These are phyloP conservation scores for Indicator maculatus DNA, from an alignment of 2,113 vertebrate genomes.

Conservation along the genomic window DNA sequence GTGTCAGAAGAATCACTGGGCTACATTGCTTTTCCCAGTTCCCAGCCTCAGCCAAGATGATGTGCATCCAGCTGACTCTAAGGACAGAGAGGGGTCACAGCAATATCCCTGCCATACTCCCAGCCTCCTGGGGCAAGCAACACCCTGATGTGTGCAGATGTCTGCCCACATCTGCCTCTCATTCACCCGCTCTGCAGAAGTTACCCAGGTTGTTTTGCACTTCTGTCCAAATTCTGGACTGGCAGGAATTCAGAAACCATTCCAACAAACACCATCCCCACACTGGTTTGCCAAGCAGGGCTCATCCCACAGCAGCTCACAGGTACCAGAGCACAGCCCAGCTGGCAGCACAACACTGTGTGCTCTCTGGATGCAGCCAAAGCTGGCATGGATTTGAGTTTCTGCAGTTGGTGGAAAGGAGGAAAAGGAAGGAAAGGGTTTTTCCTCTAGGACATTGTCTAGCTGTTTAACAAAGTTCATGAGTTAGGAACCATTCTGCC, in stretches of 20 bases:
- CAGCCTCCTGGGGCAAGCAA: neutral
- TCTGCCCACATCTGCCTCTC: neutral
- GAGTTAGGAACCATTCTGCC: neutral
- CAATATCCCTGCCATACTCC: rapidly evolving
- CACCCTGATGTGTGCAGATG: neutral
- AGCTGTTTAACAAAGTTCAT: neutral
- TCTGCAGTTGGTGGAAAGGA: neutral
- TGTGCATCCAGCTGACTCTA: neutral
- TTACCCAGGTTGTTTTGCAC: neutral
- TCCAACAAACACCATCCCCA: neutral
- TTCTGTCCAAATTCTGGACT: neutral
- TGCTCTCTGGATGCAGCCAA: neutral
- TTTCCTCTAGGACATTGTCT: neutral
- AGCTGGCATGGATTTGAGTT: neutral
- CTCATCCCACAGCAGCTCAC: neutral
- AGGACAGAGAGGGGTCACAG: neutral
- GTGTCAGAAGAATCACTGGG: neutral
- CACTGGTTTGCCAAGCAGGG: neutral
- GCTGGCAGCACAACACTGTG: rapidly evolving
- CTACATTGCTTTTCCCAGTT: neutral
- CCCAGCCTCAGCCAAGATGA: neutral
- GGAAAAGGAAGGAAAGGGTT: neutral
- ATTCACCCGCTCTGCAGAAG: neutral
- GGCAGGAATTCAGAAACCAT: neutral
- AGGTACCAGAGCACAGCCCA: neutral